Evolutionary conservation across 2,888 invertebrate genomes (phyloP).

Genomic region (Xestoiulus laeticollis): DNA sequence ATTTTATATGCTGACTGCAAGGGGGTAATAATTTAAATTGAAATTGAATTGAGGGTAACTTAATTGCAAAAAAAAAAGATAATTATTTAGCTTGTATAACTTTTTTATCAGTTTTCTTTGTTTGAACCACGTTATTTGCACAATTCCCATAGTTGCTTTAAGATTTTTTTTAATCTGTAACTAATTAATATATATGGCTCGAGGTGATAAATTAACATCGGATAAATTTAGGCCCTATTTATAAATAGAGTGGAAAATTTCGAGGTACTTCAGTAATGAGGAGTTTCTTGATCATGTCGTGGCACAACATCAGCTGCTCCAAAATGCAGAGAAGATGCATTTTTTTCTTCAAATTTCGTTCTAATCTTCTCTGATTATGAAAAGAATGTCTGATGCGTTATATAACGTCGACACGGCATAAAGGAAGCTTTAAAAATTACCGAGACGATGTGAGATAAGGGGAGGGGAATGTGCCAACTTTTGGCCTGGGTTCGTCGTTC

Average conservation of each 20-base stretch:
- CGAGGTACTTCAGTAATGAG: neutral
- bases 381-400: conserved; percentile 20
- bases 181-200: too few relatives aligned
- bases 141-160: too few relatives aligned
- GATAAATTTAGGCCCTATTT: neutral
- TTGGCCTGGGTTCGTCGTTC: neutral
- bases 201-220: neutral
- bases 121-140: too few relatives aligned
- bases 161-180: too few relatives aligned
- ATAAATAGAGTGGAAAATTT: neutral
- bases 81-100: too few relatives aligned
- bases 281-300: neutral
- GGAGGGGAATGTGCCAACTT: neutral
- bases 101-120: too few relatives aligned
- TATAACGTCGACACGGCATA: conserved; percentile 23
- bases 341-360: neutral
- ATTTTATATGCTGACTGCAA: too few relatives aligned
- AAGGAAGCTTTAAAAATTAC: conserved; percentile 28
- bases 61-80: too few relatives aligned
- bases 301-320: conserved; percentile 3
- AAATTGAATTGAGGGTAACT: too few relatives aligned
- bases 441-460: conserved; percentile 29
- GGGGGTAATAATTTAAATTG: too few relatives aligned
- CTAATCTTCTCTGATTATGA: conserved; percentile 22
- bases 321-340: neutral